Percentiles rank a stretch among this genome's conserved stretches.
These are phyloP conservation scores for Protobothrops flavoviridis DNA, from an alignment of 2,113 vertebrate genomes.

Conservation along the genomic window DNA sequence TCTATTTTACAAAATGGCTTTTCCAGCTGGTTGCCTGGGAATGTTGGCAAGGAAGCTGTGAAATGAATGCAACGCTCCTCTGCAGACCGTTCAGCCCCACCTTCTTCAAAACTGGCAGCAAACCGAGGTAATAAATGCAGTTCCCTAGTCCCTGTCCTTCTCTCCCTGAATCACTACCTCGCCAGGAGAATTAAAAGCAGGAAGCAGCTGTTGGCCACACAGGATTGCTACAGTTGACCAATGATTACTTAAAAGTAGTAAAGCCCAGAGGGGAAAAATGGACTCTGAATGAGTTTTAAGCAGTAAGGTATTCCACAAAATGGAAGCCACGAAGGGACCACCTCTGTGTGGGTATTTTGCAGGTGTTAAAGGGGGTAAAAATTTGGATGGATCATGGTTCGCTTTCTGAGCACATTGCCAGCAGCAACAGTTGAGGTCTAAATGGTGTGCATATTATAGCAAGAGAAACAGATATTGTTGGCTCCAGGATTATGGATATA, in stretches of 20 bases:
- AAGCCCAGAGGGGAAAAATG: not conserved
- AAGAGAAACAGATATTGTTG: not conserved
- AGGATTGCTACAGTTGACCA: not conserved
- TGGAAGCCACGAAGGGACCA: not conserved
- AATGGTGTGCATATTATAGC: not conserved
- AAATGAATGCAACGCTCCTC: not conserved
- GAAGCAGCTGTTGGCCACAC: not conserved
- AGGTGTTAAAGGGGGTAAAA: not conserved
- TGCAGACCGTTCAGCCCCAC: not conserved
- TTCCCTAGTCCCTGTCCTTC: not conserved
- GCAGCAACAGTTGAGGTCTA: not conserved
- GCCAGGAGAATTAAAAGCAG: not conserved
- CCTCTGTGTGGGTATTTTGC: not conserved
- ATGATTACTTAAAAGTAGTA: not conserved
- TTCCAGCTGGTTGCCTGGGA: not conserved
- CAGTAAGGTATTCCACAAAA: not conserved
- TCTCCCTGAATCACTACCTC: not conserved
- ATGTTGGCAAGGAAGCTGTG: not conserved
- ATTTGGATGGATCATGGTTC: not conserved
- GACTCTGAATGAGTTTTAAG: not conserved
- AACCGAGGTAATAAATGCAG: not conserved
- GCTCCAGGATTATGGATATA: not conserved
- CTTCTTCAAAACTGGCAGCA: not conserved
- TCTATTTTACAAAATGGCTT: not conserved
- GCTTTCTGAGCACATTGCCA: not conserved